A percentile compares a stretch with the other conserved stretches of the same genome.
These are phyloP conservation scores for Drosophila imparisetae DNA, from an alignment of 2,888 invertebrate genomes.

Conservation along the genomic window DNA sequence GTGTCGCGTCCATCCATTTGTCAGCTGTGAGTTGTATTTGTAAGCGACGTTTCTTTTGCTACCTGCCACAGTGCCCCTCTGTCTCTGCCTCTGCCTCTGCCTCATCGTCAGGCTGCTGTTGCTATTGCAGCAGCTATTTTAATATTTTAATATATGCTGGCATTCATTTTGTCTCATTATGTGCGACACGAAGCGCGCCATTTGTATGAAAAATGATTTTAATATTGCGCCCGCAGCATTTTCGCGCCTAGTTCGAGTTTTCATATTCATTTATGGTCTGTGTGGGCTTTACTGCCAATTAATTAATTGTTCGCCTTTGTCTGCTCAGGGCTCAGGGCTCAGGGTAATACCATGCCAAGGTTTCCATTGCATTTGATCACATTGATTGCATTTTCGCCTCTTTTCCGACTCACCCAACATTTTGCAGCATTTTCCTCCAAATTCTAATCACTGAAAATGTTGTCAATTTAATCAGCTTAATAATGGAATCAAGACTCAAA, in stretches of 20 bases:
- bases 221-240: conserved; percentile 52
- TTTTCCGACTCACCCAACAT: not conserved
- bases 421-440: not conserved
- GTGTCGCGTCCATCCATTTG: conserved; percentile 62
- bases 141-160: conserved; percentile 72
- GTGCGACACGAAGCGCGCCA: conserved; percentile 46
- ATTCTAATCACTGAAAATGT: not conserved
- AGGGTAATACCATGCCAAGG: not conserved
- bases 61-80: not conserved
- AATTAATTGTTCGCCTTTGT: conserved; percentile 41
- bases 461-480: not conserved
- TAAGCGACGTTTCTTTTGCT: conserved; percentile 16
- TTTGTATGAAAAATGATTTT: conserved; percentile 66
- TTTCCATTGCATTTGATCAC: not conserved
- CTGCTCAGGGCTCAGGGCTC: not conserved
- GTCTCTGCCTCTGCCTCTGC: not conserved
- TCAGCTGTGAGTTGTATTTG: conserved; percentile 48
- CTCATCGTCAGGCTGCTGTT: not conserved
- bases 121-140: conserved; percentile 41
- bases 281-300: conserved; percentile 26
- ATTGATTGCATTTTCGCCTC: not conserved
- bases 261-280: conserved; percentile 34
- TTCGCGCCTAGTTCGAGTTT: conserved; percentile 27
- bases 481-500: not conserved
- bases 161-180: conserved; percentile 69